Base-by-base conservation (phyloP, 1,140 invertebrate genomes). In the Halictus rubicundus region DNA sequence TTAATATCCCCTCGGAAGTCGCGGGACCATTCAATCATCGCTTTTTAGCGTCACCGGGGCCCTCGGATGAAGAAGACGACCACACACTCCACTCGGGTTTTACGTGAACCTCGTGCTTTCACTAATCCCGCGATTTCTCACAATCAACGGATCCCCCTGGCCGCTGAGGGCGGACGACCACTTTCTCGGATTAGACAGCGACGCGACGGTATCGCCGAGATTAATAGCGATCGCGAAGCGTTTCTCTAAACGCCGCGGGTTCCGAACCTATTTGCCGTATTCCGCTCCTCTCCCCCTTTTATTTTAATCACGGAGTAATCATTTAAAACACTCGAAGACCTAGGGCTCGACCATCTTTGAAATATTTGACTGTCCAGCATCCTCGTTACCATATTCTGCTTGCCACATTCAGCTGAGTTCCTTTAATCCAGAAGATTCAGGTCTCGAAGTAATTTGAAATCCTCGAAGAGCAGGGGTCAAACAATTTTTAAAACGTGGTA, bases 81-180 rank as follows among this genome's bases (percentile, higher is more conserved):
- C 37, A 42, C 64, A 46, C 46, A 52, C 27, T 64, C 32, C 16
- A 64, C 72, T 37, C 39, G 23, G 5, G 32, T 25, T 19, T 25
- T 52, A 49, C 57, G 19, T 16, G n/a, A 54, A 63, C n/a, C 25
- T 68, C n/a, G 19, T 49, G 52, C 68, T 64, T 52, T 66, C 78
- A 27, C 68, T 61, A 83, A 76, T 81, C 73, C 70, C 65, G 32
- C 82, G 75, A 84, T 82, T 74, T 84, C 80, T 84, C 79, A 78
- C 80, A 82, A 84, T 78, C 80, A 78, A 68, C 63, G 49, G 68
- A 23, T 54, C 70, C 61, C 77, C 65, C 39, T 23, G 64, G 61
- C 46, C 69, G 27, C 1, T 27, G 63, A n/a, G 14, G 37, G 46
- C 57, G 66, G 74, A 42, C 75, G 39, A 42, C 59, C 71, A 82